phyloP scores from a whole-genome alignment of 2,888 invertebrate species.

The Cheilosia scutellata region DNA sequence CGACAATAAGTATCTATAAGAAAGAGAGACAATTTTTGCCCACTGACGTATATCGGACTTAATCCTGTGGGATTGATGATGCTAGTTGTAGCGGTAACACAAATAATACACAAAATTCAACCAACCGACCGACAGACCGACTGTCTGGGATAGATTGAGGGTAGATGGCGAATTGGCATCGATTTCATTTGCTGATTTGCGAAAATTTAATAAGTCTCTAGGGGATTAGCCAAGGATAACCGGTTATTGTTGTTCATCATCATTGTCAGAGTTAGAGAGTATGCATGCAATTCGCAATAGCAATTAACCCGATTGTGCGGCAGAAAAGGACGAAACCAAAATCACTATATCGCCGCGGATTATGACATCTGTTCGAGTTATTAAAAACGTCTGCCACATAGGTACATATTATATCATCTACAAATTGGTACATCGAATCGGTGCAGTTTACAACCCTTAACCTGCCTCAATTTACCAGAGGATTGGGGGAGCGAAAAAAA shows the following conservation, averaged over 20 bases:
- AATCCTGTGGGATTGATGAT: slow-evolving; percentile 74
- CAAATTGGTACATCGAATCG: slow-evolving; percentile 22
- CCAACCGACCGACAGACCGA: slow-evolving; percentile 1
- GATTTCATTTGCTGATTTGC: slow-evolving; percentile 76
- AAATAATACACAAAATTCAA: slow-evolving; percentile 43
- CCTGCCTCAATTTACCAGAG: slow-evolving; percentile 67
- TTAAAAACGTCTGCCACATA: slow-evolving; percentile 71
- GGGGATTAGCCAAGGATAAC: slow-evolving; percentile 75
- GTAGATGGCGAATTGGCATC: slow-evolving; percentile 59
- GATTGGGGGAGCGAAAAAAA: slow-evolving; percentile 10
- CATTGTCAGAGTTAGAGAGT: slow-evolving; percentile 13
- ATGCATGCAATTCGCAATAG: slow-evolving; percentile 57
- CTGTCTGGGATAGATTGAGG: neutral
- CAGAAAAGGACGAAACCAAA: slow-evolving; percentile 38
- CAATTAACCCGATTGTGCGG: slow-evolving; percentile 53
- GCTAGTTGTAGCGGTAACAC: slow-evolving; percentile 39
- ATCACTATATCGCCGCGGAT: slow-evolving; percentile 62
- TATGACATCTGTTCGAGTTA: slow-evolving; percentile 76
- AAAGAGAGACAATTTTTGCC: slow-evolving; percentile 39
- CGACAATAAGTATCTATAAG: slow-evolving; percentile 6
- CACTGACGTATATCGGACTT: slow-evolving; percentile 49
- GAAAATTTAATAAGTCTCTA: slow-evolving; percentile 72
- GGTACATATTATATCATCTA: slow-evolving; percentile 12
- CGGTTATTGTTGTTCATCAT: slow-evolving; percentile 73
- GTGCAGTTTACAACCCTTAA: slow-evolving; percentile 65